Evolutionary conservation across 2,888 invertebrate species (phyloP).

Genomic region (Perizoma affinitatum): DNA sequence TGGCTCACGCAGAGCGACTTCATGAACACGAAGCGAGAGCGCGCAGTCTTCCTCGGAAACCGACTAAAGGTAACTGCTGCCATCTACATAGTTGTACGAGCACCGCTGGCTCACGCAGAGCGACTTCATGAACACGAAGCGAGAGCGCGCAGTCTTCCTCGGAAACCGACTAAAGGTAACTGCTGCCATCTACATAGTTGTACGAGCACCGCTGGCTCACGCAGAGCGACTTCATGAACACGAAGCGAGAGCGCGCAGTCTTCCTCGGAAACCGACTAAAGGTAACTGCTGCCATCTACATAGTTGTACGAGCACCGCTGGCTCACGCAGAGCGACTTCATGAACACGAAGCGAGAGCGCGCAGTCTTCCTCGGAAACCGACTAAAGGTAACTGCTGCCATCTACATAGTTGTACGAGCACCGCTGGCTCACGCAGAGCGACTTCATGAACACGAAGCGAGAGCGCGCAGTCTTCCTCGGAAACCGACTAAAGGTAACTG

Average conservation of each 20-base stretch:
- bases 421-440: conserved; percentile 96
- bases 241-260: conserved; percentile 93
- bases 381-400: conserved; percentile 83
- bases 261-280: conserved; percentile 93
- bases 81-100: conserved; percentile 88
- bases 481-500: conserved; percentile 87
- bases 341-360: conserved; percentile 95
- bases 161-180: conserved; percentile 90
- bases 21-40: conserved; percentile 96
- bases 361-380: conserved; percentile 93
- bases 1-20: conserved; percentile 97
- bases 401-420: conserved; percentile 94
- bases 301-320: conserved; percentile 98
- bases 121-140: conserved; percentile 96
- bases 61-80: conserved; percentile 85
- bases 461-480: conserved; percentile 94
- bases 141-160: conserved; percentile 94
- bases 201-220: conserved; percentile 98
- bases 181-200: conserved; percentile 3
- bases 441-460: conserved; percentile 96
- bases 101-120: conserved; percentile 97
- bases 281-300: conserved; percentile 56
- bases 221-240: conserved; percentile 96
- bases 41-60: conserved; percentile 93
- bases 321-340: conserved; percentile 95